Base-by-base conservation (phyloP, 2,888 invertebrate genomes). In the Trichogramma dendrolimi region DNA sequence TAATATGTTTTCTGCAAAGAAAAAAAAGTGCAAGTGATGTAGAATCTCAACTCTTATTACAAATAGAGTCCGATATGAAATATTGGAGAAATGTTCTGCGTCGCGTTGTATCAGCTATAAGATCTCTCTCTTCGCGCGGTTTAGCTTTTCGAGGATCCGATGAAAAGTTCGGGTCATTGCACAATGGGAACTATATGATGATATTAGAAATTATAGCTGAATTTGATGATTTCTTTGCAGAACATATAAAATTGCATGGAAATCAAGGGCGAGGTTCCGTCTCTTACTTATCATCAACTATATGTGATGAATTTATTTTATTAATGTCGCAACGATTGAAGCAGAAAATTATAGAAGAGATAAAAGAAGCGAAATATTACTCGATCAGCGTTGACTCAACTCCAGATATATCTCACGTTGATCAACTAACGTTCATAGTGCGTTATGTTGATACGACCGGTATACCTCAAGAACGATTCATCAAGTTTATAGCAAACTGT, bases 111-210 rank as follows among this genome's bases (percentile, higher is more conserved):
- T 59, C 64, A 43, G 69, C 67, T 6, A 66, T 70, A 38, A 73
- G 70, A 62, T 65, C 64, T 52, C 60, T 73, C 41, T 64, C 67
- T 27, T 54, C 60, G 41, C n/a, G n/a, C 8, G 70, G 70, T 11
- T 62, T 75, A 11, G 62, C 73, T 40, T 72, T 74, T 62, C 58
- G 70, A 64, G 73, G 71, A 50, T 11, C 55, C n/a, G 57, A 71
- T 56, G 71, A 75, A 53, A 65, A 52, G 54, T 67, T 74, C 63
- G 69, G 70, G 11, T 68, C 68, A 6, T 8, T 55, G n/a, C 48
- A 68, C 50, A 75, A 72, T 68, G 73, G 72, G 7, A 76, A 75
- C 64, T 74, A 67, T 62, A 64, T 75, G 52, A 71, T 72, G 53
- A 46, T n/a, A n/a, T n/a, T 14, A 14, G 14, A 14, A 14, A 14